Evolutionary conservation across 2,797 vertebrate genomes (phyloP).

Genomic region (Stomatorhinus walkeri): DNA sequence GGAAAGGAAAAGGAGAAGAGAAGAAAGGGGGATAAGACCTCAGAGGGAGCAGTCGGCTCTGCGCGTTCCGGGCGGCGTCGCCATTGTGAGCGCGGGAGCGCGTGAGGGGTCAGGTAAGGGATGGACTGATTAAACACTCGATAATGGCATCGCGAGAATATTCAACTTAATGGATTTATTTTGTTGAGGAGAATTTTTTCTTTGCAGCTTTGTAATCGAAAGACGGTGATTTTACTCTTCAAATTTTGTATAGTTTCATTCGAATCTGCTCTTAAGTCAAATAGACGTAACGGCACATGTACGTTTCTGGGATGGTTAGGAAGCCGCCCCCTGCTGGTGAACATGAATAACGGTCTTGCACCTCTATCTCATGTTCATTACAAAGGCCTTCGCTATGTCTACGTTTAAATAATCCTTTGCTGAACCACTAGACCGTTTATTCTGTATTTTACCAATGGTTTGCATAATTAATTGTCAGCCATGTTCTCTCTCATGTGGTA

Average conservation of each 20-base stretch:
- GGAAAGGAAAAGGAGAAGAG: conserved; percentile 44
- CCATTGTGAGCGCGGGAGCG: not conserved
- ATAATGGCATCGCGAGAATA: not conserved
- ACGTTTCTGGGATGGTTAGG: not conserved
- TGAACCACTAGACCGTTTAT: not conserved
- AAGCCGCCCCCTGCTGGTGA: not conserved
- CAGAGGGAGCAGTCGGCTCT: not conserved
- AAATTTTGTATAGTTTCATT: not conserved
- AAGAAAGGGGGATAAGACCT: conserved; percentile 11
- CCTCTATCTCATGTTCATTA: not conserved
- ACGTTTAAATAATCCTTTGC: not conserved
- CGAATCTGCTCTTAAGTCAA: not conserved
- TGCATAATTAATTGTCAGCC: not conserved
- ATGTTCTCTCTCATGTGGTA: not conserved
- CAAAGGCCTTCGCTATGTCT: not conserved
- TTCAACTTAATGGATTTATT: not conserved
- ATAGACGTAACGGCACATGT: not conserved
- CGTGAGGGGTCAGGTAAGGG: conserved; percentile 23
- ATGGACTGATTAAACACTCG: not conserved
- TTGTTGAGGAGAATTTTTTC: not conserved
- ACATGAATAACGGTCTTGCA: not conserved
- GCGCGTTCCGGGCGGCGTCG: not conserved
- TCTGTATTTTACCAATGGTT: not conserved
- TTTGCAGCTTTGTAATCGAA: not conserved
- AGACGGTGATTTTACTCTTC: not conserved